These are phyloP conservation scores for Phylloscopus trochiloides DNA, from an alignment of 2,113 vertebrate genomes.

Conservation along the genomic window DNA sequence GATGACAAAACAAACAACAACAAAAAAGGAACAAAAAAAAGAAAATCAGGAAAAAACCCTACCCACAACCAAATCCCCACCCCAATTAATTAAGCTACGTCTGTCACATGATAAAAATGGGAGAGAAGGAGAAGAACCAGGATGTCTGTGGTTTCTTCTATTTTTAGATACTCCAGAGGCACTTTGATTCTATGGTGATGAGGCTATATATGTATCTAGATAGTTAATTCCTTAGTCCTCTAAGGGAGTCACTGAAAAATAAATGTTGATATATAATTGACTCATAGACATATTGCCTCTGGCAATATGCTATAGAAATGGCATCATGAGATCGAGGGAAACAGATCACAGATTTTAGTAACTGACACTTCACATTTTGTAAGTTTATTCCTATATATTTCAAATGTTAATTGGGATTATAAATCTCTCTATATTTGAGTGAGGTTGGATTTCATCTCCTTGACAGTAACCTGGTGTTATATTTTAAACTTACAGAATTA, in stretches of 20 bases:
- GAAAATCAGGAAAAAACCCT: background rate
- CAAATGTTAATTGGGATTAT: slow-evolving; percentile 69
- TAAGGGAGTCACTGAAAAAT: slow-evolving; percentile 27
- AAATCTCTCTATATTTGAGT: slow-evolving; percentile 28
- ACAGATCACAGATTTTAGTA: slow-evolving; percentile 58
- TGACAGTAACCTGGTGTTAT: slow-evolving; percentile 16
- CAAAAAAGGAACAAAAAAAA: background rate
- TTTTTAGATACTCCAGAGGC: background rate
- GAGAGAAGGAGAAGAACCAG: background rate
- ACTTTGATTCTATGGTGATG: slow-evolving; percentile 16
- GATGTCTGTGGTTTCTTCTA: background rate
- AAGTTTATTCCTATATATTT: slow-evolving; percentile 48
- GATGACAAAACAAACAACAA: background rate
- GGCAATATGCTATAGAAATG: slow-evolving; percentile 57
- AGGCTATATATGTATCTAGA: background rate
- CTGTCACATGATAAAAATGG: background rate
- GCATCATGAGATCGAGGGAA: slow-evolving; percentile 34
- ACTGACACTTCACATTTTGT: slow-evolving; percentile 54
- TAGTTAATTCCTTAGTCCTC: slow-evolving; percentile 35
- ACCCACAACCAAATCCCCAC: background rate
- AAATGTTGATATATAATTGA: slow-evolving; percentile 66
- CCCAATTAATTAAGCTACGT: background rate
- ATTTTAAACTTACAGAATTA: slow-evolving; percentile 37
- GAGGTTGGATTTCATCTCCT: slow-evolving; percentile 1
- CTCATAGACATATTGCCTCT: slow-evolving; percentile 54